Base-by-base conservation (phyloP, 2,113 vertebrate species). In the Pongo abelii region DNA sequence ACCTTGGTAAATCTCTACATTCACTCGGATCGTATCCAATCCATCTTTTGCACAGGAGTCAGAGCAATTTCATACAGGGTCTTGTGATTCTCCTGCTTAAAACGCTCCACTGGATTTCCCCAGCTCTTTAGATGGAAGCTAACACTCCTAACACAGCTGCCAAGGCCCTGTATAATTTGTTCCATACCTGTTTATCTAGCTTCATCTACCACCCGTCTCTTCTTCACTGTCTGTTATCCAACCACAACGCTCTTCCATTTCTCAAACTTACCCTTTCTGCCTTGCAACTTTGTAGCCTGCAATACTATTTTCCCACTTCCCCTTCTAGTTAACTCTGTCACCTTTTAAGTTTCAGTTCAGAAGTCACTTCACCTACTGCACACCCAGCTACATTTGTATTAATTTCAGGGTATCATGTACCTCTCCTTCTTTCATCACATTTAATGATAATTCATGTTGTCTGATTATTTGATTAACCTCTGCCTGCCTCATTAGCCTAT, bases 361-460 rank as follows among this genome's bases (percentile, higher is more conserved):
- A 93, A 77, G 30, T 93, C 46, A 75, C 27, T 75, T 95, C 61
- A 64, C 27, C 27, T 32, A 32, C 61, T 64, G 27, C 27, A 12
- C 61, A 5, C 9, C 64, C 40, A 6, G 74, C 14, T 50, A 86
- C 25, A 88, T 79, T 83, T 86, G 18, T 90, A 84, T 83, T 89
- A 89, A 92, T 89, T n/a, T 92, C 52, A 38, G 55, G 23, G 4
- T 87, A 84, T 12, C 2, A 2, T 30, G 35, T 43, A 32, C 16
- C 30, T 59, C 88, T 95, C 23, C 59, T 79, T 90, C 80, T 93
- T 84, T 91, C 35, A 94, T 84, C 50, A 72, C 57, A 89, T 86
- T 96, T 91, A 81, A 52, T 67, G 57, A 46, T 77, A 70, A 59
- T 83, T 20, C 23, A 89, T 70, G 87, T 84, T 69, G 87, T 86